Evolutionary conservation across 2,888 invertebrate genomes (phyloP), one percentile per base, ranked within the genome.

Genomic region (Salticus scenicus): DNA sequence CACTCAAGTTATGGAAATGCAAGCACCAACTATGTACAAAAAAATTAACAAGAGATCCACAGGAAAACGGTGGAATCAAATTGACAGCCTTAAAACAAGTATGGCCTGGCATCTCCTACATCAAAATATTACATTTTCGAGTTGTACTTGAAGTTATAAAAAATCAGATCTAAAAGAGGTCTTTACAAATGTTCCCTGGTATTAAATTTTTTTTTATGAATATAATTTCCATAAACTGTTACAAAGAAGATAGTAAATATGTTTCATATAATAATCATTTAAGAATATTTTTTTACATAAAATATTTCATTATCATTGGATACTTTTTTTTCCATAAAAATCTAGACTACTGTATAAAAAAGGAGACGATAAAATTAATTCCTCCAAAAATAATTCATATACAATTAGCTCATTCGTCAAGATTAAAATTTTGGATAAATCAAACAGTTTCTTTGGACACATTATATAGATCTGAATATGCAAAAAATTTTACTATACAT

Each of bases 271-370:
- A 84, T 77, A 30, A n/a, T n/a, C n/a, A n/a, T 70, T 76, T 51
- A 51, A 76, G 37, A 66, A 71, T 71, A 76, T 30, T 84, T 57
- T 30, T 37, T 67, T 73, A 84, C 75, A 67, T 67, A 84, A 77
- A 84, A 84, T 77, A 78, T 12, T 77, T 33, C 33, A 69, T 78
- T 37, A 69, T 66, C 71, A 67, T n/a, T n/a, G n/a, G n/a, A n/a
- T n/a, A 31, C 63, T 7, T 12, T 17, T 33, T 31, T 67, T 67
- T 84, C 76, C 42, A 57, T 77, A 84, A 66, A 84, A 77, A 84
- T 84, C 83, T 84, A 84, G 37, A 28, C 83, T 84, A 84, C 83
- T 27, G 27, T 76, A 76, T 76, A 69, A 77, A 84, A 82, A 83
- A 42, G 20, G 31, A 73, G 83, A 77, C 27, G 27, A 51, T 84